A percentile compares a stretch with the other conserved stretches of the same genome.
Evolutionary conservation across 2,113 vertebrate species (phyloP).

Genomic region (Poeciliopsis occidentalis): DNA sequence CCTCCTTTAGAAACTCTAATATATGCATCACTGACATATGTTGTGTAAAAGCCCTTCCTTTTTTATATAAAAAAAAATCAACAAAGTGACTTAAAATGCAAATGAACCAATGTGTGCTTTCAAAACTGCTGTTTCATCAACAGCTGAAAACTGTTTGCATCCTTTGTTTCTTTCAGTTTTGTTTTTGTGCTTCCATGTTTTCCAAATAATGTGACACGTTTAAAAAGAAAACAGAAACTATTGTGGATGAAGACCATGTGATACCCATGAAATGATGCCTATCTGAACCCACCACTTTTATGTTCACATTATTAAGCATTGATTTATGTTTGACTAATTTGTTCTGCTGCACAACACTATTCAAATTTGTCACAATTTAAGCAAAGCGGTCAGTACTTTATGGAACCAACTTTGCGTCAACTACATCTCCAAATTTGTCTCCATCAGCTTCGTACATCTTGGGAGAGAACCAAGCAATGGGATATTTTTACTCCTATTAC

Average conservation of each 20-base stretch:
- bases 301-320: slow-evolving; percentile 28
- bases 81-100: slow-evolving; percentile 20
- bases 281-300: slow-evolving; percentile 16
- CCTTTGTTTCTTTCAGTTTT: background rate
- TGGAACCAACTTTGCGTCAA: too few species aligned
- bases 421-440: too few species aligned
- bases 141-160: slow-evolving; percentile 11
- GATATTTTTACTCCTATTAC: too few species aligned
- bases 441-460: too few species aligned
- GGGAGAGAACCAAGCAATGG: too few species aligned
- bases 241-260: background rate
- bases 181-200: background rate
- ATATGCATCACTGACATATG: slow-evolving; percentile 37
- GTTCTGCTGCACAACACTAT: slow-evolving; percentile 6
- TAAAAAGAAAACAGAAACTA: background rate
- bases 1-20: slow-evolving; percentile 57
- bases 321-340: slow-evolving; percentile 29
- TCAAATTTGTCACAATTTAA: background rate
- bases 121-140: slow-evolving; percentile 10
- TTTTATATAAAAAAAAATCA: slow-evolving; percentile 25
- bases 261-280: background rate
- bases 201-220: slow-evolving; percentile 14
- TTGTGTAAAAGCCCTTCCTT: slow-evolving; percentile 4
- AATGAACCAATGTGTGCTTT: slow-evolving; percentile 4
- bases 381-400: background rate